phyloP scores from a whole-genome alignment of 2,797 vertebrate species.

The Huso huso region DNA sequence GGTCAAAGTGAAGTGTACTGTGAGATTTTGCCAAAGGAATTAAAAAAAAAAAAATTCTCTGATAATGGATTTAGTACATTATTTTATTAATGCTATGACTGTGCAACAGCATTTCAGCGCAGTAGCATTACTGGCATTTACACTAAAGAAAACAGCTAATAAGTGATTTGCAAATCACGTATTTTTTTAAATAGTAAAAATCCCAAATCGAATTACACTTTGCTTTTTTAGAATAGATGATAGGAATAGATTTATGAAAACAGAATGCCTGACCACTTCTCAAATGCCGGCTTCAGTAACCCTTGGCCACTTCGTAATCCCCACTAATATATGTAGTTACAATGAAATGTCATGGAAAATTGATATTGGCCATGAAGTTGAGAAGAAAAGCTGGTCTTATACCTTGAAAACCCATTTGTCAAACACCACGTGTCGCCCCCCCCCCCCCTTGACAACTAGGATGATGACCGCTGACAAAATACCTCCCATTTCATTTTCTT shows the following conservation, averaged over 20 bases:
- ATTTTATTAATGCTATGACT: no score
- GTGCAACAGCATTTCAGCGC: no score
- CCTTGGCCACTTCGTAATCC: not conserved
- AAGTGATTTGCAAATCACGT: no score
- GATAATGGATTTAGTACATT: no score
- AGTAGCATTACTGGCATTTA: no score
- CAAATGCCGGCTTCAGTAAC: not conserved
- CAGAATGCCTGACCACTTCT: not conserved
- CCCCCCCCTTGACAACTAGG: slow-evolving; percentile 33
- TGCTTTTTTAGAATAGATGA: not conserved
- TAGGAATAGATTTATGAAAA: not conserved
- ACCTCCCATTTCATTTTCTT: slow-evolving; percentile 41
- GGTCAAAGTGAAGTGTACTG: no score
- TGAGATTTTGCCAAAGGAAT: no score
- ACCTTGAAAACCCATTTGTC: slow-evolving; percentile 72
- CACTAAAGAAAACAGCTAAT: no score
- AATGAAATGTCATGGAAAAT: slow-evolving; percentile 66
- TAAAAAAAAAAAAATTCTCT: no score
- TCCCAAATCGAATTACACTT: not conserved
- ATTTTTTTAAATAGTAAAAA: no score
- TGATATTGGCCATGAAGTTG: slow-evolving; percentile 61
- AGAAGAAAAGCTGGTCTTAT: slow-evolving; percentile 63
- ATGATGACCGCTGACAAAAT: slow-evolving; percentile 36
- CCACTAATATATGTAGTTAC: slow-evolving; percentile 1
- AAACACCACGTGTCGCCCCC: slow-evolving; percentile 53